Evolutionary conservation across 2,888 invertebrate species (phyloP).

Genomic region (Synanthedon tipuliformis): DNA sequence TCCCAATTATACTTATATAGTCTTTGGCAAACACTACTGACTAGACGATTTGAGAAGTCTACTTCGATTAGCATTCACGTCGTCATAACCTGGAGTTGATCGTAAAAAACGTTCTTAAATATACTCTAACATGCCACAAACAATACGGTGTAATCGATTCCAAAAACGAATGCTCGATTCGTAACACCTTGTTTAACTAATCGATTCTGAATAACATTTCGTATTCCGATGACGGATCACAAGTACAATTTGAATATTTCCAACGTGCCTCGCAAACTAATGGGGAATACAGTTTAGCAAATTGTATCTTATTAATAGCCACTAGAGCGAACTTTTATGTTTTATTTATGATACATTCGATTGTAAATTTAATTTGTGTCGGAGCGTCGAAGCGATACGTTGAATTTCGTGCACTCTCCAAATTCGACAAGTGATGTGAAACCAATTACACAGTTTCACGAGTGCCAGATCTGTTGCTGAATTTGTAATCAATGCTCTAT

Average conservation of each 20-base stretch:
- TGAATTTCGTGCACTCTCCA: not conserved
- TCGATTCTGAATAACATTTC: slow-evolving; percentile 33
- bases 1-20: too few relatives aligned
- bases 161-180: slow-evolving; percentile 23
- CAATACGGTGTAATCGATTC: slow-evolving; percentile 23
- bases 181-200: slow-evolving; percentile 36
- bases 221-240: slow-evolving; percentile 49
- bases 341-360: slow-evolving; percentile 50
- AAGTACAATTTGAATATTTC: slow-evolving; percentile 62
- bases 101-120: slow-evolving; percentile 12
- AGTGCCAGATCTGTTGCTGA: slow-evolving; percentile 7
- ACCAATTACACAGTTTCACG: slow-evolving; percentile 16
- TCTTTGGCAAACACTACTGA: not conserved
- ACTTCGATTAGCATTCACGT: slow-evolving; percentile 24
- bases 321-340: slow-evolving; percentile 29
- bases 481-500: slow-evolving; percentile 4
- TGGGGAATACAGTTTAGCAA: slow-evolving; percentile 49
- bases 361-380: slow-evolving; percentile 44
- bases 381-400: slow-evolving; percentile 3
- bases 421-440: slow-evolving; percentile 8
- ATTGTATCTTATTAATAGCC: slow-evolving; percentile 39
- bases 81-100: slow-evolving; percentile 19
- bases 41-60: not conserved
- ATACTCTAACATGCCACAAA: slow-evolving; percentile 1
- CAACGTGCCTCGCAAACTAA: slow-evolving; percentile 50